Evolutionary conservation across 2,888 invertebrate genomes (phyloP).

Genomic region (Drosophila koepferae): DNA sequence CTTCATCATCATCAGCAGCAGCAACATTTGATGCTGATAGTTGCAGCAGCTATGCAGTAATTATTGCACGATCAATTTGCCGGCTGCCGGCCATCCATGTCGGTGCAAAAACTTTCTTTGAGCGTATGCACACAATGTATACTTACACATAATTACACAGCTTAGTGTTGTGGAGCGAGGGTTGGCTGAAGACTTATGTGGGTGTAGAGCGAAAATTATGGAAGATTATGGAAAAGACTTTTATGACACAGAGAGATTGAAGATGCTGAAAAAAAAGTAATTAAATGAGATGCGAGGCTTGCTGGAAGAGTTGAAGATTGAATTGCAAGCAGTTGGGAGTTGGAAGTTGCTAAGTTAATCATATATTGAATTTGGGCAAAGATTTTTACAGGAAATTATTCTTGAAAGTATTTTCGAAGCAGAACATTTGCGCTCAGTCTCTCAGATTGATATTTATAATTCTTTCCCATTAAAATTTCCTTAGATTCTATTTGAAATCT

Average conservation of each 20-base stretch:
- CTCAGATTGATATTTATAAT: neutral
- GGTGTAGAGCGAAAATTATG: no score
- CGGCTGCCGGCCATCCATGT: conserved; percentile 78
- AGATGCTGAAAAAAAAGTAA: no score
- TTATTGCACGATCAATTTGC: conserved; percentile 83
- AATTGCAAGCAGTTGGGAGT: neutral
- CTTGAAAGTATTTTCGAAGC: neutral
- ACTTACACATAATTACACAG: conserved; percentile 38
- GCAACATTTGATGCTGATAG: conserved; percentile 29
- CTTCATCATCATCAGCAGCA: conserved; percentile 41
- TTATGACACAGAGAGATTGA: neutral
- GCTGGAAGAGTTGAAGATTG: neutral
- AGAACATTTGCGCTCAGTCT: neutral
- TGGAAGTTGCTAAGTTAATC: neutral
- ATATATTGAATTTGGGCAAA: neutral
- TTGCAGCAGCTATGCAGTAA: conserved; percentile 80
- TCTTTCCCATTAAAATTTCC: neutral
- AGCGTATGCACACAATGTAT: conserved; percentile 41
- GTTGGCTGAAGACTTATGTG: neutral
- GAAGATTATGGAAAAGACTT: neutral
- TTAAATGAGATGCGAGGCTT: neutral
- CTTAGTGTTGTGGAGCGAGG: conserved; percentile 36
- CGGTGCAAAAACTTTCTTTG: conserved; percentile 73
- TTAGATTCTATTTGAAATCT: neutral
- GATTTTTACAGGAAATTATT: neutral